A percentile compares a stretch with the other conserved stretches of the same genome.
Conservation (phyloP, 2,113 vertebrate genomes). For the Chlorodrepanis virens region DNA sequence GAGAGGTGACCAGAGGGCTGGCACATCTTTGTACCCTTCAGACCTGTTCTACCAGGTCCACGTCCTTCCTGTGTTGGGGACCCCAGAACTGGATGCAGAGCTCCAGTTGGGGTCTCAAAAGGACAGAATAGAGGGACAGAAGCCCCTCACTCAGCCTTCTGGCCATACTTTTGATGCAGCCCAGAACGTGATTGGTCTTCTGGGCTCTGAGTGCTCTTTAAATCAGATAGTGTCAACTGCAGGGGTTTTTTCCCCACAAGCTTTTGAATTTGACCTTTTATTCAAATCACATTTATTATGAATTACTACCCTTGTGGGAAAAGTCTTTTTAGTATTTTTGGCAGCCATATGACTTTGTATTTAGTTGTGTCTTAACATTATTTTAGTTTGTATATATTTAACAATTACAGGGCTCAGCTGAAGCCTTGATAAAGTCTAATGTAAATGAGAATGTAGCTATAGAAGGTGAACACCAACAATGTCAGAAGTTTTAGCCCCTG, state of each 20-base stretch:
- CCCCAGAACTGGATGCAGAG: neutral
- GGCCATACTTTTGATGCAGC: neutral
- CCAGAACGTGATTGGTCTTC: neutral
- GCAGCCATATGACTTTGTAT: neutral
- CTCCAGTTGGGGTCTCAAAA: neutral
- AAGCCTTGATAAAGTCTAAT: neutral
- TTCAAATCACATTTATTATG: neutral
- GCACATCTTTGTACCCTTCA: neutral
- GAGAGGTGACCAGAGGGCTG: neutral
- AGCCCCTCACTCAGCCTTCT: neutral
- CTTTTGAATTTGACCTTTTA: neutral
- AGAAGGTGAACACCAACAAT: neutral
- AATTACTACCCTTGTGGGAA: slow-evolving; percentile 2
- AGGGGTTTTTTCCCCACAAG: neutral
- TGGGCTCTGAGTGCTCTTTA: neutral
- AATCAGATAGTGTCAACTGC: neutral
- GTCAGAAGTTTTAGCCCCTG: neutral
- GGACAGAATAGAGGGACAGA: neutral
- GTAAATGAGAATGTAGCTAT: neutral
- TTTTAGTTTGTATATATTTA: neutral
- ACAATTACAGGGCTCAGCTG: neutral
- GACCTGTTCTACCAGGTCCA: neutral
- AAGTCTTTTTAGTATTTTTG: slow-evolving; percentile 1
- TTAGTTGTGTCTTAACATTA: neutral
- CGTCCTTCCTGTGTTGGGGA: neutral